These are phyloP conservation scores for Bactericera cockerelli DNA, from an alignment of 1,140 invertebrate species.

Conservation along the genomic window DNA sequence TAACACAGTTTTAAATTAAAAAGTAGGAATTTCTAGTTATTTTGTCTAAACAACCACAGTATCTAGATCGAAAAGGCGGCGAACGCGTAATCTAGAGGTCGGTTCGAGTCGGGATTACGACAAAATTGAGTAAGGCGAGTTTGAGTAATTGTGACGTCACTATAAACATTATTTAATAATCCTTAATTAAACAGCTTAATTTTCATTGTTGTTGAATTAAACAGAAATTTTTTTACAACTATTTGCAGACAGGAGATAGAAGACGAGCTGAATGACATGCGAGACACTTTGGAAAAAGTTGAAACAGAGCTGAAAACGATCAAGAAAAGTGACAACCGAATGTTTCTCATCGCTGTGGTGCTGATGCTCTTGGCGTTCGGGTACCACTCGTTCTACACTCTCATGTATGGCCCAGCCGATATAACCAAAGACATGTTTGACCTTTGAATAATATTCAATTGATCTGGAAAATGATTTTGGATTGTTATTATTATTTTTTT, in stretches of 20 bases:
- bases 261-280: conserved; percentile 1
- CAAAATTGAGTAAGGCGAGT: too few relatives aligned
- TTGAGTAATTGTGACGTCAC: too few relatives aligned
- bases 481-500: too few relatives aligned
- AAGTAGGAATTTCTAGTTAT: too few relatives aligned
- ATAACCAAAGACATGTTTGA: conserved; percentile 1
- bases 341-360: conserved; percentile 7
- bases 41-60: too few relatives aligned
- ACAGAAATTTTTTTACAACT: background rate
- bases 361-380: conserved; percentile 11
- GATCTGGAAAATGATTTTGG: too few relatives aligned
- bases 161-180: too few relatives aligned
- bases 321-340: conserved; percentile 4
- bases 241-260: conserved; percentile 10
- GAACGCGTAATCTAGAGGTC: too few relatives aligned
- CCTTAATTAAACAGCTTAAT: too few relatives aligned
- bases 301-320: conserved; percentile 9
- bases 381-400: background rate
- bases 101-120: too few relatives aligned
- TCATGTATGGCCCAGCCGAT: conserved; percentile 1
- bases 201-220: background rate
- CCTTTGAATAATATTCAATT: background rate
- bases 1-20: too few relatives aligned
- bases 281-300: background rate
- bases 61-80: too few relatives aligned